A percentile compares a stretch with the other conserved stretches of the same genome.
phyloP scores from a whole-genome alignment of 2,888 invertebrate species.

The Ophioninae sp. region DNA sequence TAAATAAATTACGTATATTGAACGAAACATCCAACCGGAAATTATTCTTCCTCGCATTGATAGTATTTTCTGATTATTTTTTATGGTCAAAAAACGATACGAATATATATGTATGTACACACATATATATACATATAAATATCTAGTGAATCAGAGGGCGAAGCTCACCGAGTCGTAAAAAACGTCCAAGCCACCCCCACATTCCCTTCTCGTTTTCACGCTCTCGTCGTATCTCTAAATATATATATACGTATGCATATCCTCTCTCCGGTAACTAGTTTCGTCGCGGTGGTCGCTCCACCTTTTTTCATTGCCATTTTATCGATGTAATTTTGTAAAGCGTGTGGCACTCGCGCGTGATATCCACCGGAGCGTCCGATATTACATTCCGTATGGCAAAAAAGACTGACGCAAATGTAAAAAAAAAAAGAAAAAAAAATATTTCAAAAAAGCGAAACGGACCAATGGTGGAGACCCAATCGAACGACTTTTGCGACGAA shows the following conservation, averaged over 20 bases:
- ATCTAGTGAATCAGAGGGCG: conserved; percentile 51
- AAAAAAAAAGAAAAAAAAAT: conserved; percentile 43
- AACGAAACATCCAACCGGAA: background rate
- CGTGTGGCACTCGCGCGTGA: conserved; percentile 65
- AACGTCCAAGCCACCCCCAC: conserved; percentile 41
- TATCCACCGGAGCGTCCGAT: conserved; percentile 45
- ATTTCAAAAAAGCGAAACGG: conserved; percentile 27
- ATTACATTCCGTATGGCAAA: conserved; percentile 54
- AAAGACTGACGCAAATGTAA: conserved; percentile 61
- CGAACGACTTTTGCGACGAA: conserved; percentile 62
- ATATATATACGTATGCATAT: conserved; percentile 26
- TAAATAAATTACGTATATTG: background rate
- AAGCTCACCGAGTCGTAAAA: conserved; percentile 53
- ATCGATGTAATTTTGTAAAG: conserved; percentile 74
- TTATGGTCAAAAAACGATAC: conserved; percentile 17
- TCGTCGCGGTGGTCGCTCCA: conserved; percentile 51
- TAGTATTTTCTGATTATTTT: conserved; percentile 27
- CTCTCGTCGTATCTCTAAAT: conserved; percentile 50
- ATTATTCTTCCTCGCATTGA: background rate
- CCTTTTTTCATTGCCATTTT: conserved; percentile 70
- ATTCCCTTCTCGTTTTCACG: conserved; percentile 55
- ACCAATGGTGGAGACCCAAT: conserved; percentile 40
- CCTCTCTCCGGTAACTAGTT: conserved; percentile 62
- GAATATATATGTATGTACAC: background rate
- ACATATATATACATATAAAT: conserved; percentile 4